Evolutionary conservation across 1,140 invertebrate species (phyloP), one percentile per base, ranked within the genome.

Genomic region (Cyclina sinensis): DNA sequence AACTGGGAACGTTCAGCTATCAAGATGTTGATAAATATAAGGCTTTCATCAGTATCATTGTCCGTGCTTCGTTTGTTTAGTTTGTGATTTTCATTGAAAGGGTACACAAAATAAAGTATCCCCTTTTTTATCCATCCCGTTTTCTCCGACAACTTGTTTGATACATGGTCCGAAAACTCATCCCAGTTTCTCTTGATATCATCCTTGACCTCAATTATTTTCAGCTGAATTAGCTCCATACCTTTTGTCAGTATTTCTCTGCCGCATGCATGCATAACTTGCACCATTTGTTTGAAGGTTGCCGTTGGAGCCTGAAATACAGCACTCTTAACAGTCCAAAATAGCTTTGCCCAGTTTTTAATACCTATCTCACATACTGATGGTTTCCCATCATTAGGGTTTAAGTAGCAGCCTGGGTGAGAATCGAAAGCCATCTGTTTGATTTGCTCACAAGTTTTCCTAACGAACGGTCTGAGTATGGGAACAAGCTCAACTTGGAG

Each of bases 401-500:
- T 1, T 11, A 70, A 21, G 39, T 83, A 83, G 62, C 81, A 83
- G 21, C 0, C 59, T 2, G 59, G 24, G 65, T 83, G 81, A 48
- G 59, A 70, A 48, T 83, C 48, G 24, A 70, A 46, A 21, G 81
- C 81, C 30, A 35, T 83, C 4, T 46, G 16, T 59, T 70, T 68
- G 16, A 83, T 83, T 30, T 43, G 4, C n/a, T 43, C 24, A 30
- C 81, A 83, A 14, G 39, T 70, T 7, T 24, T 51, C 12, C 5
- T 24, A 24, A 48, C 43, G 18, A 35, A 83, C 9, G 59, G 81
- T 70, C 81, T 30, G 12, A 83, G 59, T 16, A 68, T 43, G 21
- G 59, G 62, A 1, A 83, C 81, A 24, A 83, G 81, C 0, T 24
- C 27, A 16, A 83, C 79, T 30, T 82, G 79, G 7, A 82, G 57